phyloP scores from a whole-genome alignment of 2,797 vertebrate species.

The Mus minutoides region DNA sequence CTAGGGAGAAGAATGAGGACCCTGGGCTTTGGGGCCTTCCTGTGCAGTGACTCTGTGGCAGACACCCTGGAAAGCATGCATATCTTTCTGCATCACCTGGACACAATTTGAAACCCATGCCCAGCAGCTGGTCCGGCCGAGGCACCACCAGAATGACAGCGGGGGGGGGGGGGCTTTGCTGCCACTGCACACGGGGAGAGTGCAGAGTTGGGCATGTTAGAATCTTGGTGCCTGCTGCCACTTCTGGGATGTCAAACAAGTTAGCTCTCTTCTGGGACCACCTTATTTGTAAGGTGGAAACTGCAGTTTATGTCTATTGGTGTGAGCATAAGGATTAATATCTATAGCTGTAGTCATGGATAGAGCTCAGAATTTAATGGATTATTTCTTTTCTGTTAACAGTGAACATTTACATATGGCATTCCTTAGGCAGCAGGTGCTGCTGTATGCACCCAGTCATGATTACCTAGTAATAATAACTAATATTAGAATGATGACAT shows the following conservation, averaged over 20 bases:
- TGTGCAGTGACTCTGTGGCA: background rate
- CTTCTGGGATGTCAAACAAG: background rate
- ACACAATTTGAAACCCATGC: background rate
- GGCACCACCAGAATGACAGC: background rate
- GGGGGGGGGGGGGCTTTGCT: fast-evolving
- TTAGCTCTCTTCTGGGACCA: background rate
- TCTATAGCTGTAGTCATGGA: background rate
- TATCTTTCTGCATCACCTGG: background rate
- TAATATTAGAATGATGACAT: background rate
- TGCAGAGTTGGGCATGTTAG: background rate
- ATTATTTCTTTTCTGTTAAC: slow-evolving; percentile 11
- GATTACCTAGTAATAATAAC: background rate
- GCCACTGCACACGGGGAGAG: background rate
- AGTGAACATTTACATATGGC: background rate
- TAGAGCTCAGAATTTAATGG: background rate
- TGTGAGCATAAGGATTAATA: background rate
- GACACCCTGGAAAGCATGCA: background rate
- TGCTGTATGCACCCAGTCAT: background rate
- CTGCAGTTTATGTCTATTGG: slow-evolving; percentile 12
- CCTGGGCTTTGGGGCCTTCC: background rate
- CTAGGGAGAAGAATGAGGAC: background rate
- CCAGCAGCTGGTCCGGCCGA: background rate
- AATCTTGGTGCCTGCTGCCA: too few species aligned
- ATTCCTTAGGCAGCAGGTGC: background rate
- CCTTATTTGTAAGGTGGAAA: background rate